Conservation (phyloP, 2,113 vertebrate genomes). For the Eubucco bourcierii region DNA sequence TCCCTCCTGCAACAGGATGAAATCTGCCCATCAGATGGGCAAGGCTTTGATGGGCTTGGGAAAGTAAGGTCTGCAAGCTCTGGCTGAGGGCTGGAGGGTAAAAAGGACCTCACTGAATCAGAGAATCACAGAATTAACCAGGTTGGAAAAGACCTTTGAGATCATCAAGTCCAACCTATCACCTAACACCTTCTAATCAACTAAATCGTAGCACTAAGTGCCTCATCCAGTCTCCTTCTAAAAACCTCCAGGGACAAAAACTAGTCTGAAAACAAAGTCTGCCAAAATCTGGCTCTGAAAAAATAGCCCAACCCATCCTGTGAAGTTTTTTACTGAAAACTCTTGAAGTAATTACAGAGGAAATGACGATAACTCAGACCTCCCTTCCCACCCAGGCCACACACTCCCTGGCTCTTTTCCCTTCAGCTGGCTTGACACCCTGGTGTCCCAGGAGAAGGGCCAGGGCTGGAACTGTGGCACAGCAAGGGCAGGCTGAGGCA, state of each 20-base stretch:
- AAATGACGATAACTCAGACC: conserved; percentile 20
- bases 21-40: accelerated
- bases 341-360: conserved; percentile 43
- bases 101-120: not conserved
- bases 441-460: not conserved
- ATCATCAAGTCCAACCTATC: too few species aligned
- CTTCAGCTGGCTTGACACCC: accelerated
- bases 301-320: conserved; percentile 55
- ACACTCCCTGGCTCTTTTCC: not conserved
- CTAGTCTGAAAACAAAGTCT: not conserved
- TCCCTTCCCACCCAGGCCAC: not conserved
- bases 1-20: not conserved
- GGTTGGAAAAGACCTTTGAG: too few species aligned
- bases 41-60: not conserved
- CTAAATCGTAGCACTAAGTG: too few species aligned
- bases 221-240: too few species aligned
- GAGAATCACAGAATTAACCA: not conserved
- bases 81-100: not conserved
- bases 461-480: accelerated
- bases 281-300: conserved; percentile 13
- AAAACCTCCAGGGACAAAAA: too few species aligned
- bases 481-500: not conserved
- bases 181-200: too few species aligned
- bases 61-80: not conserved
- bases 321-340: conserved; percentile 19